Base-by-base conservation (phyloP, 2,113 vertebrate genomes). In the Arizona elegans region DNA sequence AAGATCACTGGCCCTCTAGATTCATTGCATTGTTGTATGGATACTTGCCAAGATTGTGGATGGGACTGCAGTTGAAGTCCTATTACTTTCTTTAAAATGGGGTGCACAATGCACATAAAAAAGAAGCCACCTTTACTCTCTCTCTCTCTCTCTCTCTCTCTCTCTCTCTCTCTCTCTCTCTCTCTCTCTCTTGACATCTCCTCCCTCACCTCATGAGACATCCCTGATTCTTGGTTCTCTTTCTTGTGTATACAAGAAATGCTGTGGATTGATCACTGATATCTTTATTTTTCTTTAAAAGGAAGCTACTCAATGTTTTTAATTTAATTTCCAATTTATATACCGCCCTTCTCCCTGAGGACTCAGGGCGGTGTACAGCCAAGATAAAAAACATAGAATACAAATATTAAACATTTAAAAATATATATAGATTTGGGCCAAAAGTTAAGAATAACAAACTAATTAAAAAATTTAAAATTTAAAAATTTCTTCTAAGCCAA, bases 231-330 rank as follows among this genome's bases (percentile, higher is more conserved):
- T 81, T 38, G 70, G 2, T 81, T 81, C 33, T 43, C 7, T 81
- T 43, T 43, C 33, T 81, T 81, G 75, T 43, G 19, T 43, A 38
- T 9, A 1, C 15, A 38, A 81, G 33, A 38, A 81, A 81, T 81
- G 17, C 7, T 81, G 75, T 55, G 54, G 54, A 55, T 55, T 81
- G 8, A 81, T 81, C 33, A 23, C 75, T 43, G 33, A 43, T 43
- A 81, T 21, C 75, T 81, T 81, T 89, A 38, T 33, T 38, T 89
- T 89, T 89, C 21, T 43, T 24, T 24, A 89, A 89, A 52, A 87
- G 54, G 43, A 93, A 96, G 38, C 94, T 56, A 91, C 53, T 87
- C 58, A 87, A 43, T 38, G n/a, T n/a, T n/a, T n/a, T n/a, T n/a
- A n/a, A n/a, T n/a, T n/a, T n/a, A n/a, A n/a, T n/a, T n/a, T n/a